These are phyloP conservation scores for Drosophila sechellia DNA, from an alignment of 1,140 invertebrate species.

Conservation along the genomic window DNA sequence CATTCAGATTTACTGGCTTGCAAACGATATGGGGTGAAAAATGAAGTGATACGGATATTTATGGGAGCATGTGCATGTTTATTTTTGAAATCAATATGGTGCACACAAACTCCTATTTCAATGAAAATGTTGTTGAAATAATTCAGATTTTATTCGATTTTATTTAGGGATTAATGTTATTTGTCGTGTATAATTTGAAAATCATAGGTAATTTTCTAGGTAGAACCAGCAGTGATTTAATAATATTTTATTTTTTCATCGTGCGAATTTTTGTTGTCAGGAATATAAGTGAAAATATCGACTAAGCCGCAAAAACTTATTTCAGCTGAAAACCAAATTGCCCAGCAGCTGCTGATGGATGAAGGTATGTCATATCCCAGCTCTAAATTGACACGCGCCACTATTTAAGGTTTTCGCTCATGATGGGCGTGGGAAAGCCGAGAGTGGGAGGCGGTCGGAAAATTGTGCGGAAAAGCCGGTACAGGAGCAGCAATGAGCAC, in stretches of 20 bases:
- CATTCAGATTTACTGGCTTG: constrained; percentile 1
- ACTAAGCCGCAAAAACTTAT: constrained; percentile 32
- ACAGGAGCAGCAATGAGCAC: constrained; percentile 57
- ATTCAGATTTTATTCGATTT: not conserved
- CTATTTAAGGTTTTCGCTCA: constrained; percentile 60
- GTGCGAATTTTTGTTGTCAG: not conserved
- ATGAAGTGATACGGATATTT: constrained; percentile 9
- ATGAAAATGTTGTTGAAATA: not conserved
- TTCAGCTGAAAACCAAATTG: constrained; percentile 8
- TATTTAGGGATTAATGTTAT: not conserved
- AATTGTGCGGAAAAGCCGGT: not conserved
- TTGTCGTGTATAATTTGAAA: not conserved
- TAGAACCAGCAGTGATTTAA: too few relatives aligned
- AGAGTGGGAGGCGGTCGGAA: not conserved
- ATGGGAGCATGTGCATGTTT: not conserved
- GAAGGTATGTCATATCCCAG: constrained; percentile 54
- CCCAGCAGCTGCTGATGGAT: constrained; percentile 34
- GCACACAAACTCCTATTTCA: not conserved
- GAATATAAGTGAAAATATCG: not conserved
- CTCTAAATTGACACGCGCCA: constrained; percentile 75
- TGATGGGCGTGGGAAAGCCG: not conserved
- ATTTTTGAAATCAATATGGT: not conserved
- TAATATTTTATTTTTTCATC: too few relatives aligned
- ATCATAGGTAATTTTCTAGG: not conserved
- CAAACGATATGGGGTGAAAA: not conserved